Base-by-base conservation (phyloP, 2,797 vertebrate species). In the Sebastes aleutianus region DNA sequence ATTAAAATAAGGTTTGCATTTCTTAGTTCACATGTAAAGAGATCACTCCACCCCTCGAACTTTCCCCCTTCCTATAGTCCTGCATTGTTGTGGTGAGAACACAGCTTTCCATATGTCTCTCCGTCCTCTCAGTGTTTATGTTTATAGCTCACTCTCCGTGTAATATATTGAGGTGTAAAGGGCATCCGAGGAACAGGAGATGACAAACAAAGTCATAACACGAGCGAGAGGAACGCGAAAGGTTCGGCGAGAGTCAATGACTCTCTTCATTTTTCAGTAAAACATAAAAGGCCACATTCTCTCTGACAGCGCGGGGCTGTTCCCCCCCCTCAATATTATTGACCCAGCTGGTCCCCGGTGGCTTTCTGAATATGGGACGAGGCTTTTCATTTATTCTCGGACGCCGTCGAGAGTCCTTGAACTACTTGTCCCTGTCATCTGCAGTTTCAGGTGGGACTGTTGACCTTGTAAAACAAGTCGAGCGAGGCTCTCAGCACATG, bases 371-470 rank as follows among this genome's bases (percentile, higher is more conserved):
- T 94, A 79, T 89, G 87, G 93, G 85, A 90, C 88, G 8, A 84
- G 82, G 76, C 76, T 90, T 88, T 87, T 91, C 78, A 82, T 93
- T 93, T 92, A 87, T 93, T 92, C 87, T 75, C 76, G 4, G 80
- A 79, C 56, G 61, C 76, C 10, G 50, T 67, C 26, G 29, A 77
- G 78, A 92, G 87, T 90, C 91, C 89, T 92, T 94, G 89, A 93
- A 91, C 86, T 85, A 87, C 85, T 89, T 87, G 86, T 92, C 83
- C 70, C 69, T 61, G 87, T 90, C 91, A 70, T 87, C 56, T 50
- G 80, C 68, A 12, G 75, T 79, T 87, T 87, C 72, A 83, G 86
- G 79, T 88, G 83, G 70, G 74, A 87, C 80, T 62, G 81, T 70
- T 81, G 86, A 90, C 91, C 91, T 92, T 88, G 87, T 86, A 50